Evolutionary conservation across 2,113 vertebrate species (phyloP), one percentile per base, ranked within the genome.

Genomic region (Otolemur garnettii): DNA sequence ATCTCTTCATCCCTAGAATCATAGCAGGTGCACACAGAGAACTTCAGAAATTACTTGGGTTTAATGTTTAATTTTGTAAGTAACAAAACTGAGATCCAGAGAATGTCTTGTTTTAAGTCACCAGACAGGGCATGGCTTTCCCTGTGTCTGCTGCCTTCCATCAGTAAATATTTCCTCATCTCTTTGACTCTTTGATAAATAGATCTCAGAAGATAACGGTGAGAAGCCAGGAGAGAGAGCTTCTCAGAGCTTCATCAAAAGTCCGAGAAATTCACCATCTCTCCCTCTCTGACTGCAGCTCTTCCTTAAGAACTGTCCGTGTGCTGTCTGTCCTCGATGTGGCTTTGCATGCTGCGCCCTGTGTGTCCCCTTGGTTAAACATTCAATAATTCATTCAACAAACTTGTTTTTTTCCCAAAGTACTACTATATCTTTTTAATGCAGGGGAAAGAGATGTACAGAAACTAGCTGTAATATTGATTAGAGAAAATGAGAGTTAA

Each of bases 1-100:
- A 86, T 95, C 72, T 93, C 38, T 84, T 87, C 45, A 62, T 78
- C 28, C 77, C 57, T n/a, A 86, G 22, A 74, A 78, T 82, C 9
- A 28, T 60, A 45, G 18, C 14, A 53, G 24, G 7, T 77, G 35
- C 72, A 77, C 28, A 8, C 55, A 22, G 9, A 68, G 33, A 81
- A 62, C 13, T 35, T 86, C 26, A 68, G 22, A 87, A 24, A 83
- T 85, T 62, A 75, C 10, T 57, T 7, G 33, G 17, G 1, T 21
- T 79, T 86, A 75, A 50, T 62, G 66, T 38, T 96, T 81, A 62
- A 57, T 80, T 87, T 94, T 83, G 60, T 50, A 90, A 94, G 60
- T 60, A 77, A 80, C 11, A 5, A 50, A 90, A 69, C 64, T 38
- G 11, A 90, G 38, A 74, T 2, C 8, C 33, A 79, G 15, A 72